A percentile compares a stretch with the other conserved stretches of the same genome.
Evolutionary conservation across 1,140 invertebrate genomes (phyloP).

Genomic region (Tribolium castaneum): DNA sequence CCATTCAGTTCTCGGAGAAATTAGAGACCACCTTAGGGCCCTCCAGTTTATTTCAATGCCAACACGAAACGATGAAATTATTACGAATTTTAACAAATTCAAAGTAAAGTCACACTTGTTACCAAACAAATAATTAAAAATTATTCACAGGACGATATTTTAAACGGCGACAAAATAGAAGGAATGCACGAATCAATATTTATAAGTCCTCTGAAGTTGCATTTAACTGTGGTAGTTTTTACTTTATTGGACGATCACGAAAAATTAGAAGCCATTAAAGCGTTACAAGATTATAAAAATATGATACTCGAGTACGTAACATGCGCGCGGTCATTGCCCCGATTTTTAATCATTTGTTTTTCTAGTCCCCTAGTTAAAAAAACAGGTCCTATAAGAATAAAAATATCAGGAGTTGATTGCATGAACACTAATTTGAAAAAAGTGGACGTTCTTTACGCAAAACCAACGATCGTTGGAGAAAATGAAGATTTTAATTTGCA

Average conservation of each 20-base stretch:
- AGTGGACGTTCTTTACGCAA: slow-evolving; percentile 66
- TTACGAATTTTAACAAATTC: slow-evolving; percentile 71
- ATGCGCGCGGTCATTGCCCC: neutral
- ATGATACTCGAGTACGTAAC: slow-evolving; percentile 69
- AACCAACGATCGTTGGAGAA: slow-evolving; percentile 64
- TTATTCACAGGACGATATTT: slow-evolving; percentile 61
- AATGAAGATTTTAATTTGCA: slow-evolving; percentile 62
- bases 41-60: slow-evolving; percentile 87
- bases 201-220: slow-evolving; percentile 76
- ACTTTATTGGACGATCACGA: slow-evolving; percentile 77
- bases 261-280: slow-evolving; percentile 65
- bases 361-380: slow-evolving; percentile 41
- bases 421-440: slow-evolving; percentile 67
- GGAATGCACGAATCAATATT: slow-evolving; percentile 78
- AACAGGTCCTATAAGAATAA: slow-evolving; percentile 60
- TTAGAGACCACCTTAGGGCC: slow-evolving; percentile 70
- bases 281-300: slow-evolving; percentile 68
- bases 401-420: slow-evolving; percentile 65
- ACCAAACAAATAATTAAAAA: no score
- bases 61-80: slow-evolving; percentile 68
- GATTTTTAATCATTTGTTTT: slow-evolving; percentile 23
- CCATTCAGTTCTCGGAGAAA: slow-evolving; percentile 73
- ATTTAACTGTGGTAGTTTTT: slow-evolving; percentile 80
- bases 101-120: slow-evolving; percentile 62
- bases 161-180: slow-evolving; percentile 63